Percentiles rank a stretch among this genome's conserved stretches.
Conservation (phyloP, 1,140 invertebrate genomes). For the Drosophila prosaltans region DNA sequence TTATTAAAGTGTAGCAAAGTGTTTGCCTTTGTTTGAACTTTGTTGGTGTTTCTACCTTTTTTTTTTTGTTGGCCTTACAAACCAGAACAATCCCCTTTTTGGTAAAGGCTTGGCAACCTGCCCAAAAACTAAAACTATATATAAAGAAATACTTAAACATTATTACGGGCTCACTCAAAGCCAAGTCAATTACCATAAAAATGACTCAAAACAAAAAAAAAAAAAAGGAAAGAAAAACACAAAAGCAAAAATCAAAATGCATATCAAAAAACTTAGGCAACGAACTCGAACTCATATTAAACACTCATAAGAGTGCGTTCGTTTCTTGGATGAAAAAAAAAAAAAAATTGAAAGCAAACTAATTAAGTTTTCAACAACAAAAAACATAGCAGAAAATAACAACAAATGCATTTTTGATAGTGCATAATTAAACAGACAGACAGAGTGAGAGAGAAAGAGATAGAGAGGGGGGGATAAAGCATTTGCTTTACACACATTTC, state of each 20-base stretch:
- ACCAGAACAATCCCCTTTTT: slow-evolving; percentile 48
- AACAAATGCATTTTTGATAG: slow-evolving; percentile 56
- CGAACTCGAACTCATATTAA: slow-evolving; percentile 33
- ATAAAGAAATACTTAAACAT: slow-evolving; percentile 23
- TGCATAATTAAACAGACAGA: slow-evolving; percentile 60
- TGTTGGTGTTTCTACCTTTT: neutral
- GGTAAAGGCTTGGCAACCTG: slow-evolving; percentile 45
- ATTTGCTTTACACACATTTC: slow-evolving; percentile 58
- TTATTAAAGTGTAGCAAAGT: neutral
- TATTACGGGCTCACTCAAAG: slow-evolving; percentile 1
- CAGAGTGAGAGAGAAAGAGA: neutral
- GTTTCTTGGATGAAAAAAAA: slow-evolving; percentile 2
- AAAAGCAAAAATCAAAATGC: neutral
- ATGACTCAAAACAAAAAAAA: slow-evolving; percentile 4
- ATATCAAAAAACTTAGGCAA: slow-evolving; percentile 49
- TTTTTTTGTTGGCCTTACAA: slow-evolving; percentile 11
- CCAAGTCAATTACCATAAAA: slow-evolving; percentile 42
- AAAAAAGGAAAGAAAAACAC: slow-evolving; percentile 1
- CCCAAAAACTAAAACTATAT: slow-evolving; percentile 16
- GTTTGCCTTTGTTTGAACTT: neutral
- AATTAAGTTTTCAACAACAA: slow-evolving; percentile 62
- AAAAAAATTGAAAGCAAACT: slow-evolving; percentile 47
- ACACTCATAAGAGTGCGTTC: slow-evolving; percentile 31
- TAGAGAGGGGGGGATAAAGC: slow-evolving; percentile 18
- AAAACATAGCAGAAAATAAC: neutral